A percentile compares a stretch with the other conserved stretches of the same genome.
Evolutionary conservation across 2,888 invertebrate genomes (phyloP).

Genomic region (Unio delphinus): DNA sequence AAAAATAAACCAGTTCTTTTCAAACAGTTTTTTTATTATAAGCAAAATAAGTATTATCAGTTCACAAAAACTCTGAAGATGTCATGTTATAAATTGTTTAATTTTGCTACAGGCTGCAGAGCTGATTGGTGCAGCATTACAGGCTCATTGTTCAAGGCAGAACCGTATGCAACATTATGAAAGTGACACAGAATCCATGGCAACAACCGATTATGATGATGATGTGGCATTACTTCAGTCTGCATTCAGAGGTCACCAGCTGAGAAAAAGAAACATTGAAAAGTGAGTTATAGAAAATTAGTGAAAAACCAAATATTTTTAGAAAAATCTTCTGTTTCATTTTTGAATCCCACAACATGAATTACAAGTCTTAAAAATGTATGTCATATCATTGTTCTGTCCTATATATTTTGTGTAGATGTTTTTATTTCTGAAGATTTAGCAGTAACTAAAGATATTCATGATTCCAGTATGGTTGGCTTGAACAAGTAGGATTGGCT

Average conservation of each 20-base stretch:
- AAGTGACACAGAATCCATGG: constrained; percentile 41
- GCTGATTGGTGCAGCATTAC: constrained; percentile 56
- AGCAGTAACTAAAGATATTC: background rate
- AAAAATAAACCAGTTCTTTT: no score
- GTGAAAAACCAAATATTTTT: no score
- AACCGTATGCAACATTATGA: constrained; percentile 30
- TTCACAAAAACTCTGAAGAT: background rate
- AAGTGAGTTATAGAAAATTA: no score
- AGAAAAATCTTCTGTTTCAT: no score
- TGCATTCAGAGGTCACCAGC: constrained; percentile 51
- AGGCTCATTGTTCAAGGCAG: constrained; percentile 53
- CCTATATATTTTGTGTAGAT: constrained; percentile 3
- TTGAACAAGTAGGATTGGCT: no score
- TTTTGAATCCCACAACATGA: no score
- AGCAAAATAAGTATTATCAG: no score
- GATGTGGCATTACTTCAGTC: constrained; percentile 58
- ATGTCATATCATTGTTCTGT: background rate
- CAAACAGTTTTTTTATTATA: no score
- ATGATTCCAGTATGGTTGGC: no score
- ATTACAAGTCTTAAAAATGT: background rate
- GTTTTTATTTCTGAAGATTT: background rate
- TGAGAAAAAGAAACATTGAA: constrained; percentile 22
- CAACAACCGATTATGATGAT: constrained; percentile 43
- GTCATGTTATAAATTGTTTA: no score
- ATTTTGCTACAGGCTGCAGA: constrained; percentile 50